phyloP scores from a whole-genome alignment of 2,888 invertebrate species.

The Rhogogaster chlorosoma region DNA sequence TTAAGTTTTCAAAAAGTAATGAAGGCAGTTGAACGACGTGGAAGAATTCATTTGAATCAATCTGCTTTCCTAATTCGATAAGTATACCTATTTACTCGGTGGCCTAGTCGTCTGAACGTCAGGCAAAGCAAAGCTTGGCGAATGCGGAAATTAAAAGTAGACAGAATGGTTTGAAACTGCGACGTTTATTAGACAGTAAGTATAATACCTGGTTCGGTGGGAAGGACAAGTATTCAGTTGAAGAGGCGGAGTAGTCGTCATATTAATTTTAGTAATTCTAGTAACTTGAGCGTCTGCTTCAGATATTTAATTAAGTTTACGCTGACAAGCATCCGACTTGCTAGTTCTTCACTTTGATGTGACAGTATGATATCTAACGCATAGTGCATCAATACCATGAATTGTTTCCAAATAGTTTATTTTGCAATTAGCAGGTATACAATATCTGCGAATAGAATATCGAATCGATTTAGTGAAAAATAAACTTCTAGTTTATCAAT shows the following conservation, averaged over 20 bases:
- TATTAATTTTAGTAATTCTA: slow-evolving; percentile 77
- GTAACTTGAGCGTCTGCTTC: slow-evolving; percentile 77
- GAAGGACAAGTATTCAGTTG: slow-evolving; percentile 62
- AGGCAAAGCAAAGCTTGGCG: not conserved
- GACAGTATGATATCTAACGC: not conserved
- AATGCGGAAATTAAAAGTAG: slow-evolving; percentile 35
- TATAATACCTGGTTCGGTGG: slow-evolving; percentile 72
- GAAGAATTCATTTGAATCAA: not conserved
- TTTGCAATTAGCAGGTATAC: not conserved
- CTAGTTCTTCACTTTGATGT: not conserved
- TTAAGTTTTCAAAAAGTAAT: not conserved
- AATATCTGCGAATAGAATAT: not conserved
- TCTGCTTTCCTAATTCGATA: slow-evolving; percentile 10
- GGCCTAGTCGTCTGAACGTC: not conserved
- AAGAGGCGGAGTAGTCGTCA: slow-evolving; percentile 71
- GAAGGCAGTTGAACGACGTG: not conserved
- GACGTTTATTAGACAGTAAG: slow-evolving; percentile 78
- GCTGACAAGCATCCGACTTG: slow-evolving; percentile 72
- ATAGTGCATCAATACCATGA: slow-evolving; percentile 2
- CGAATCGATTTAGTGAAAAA: not conserved
- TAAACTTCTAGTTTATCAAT: not conserved
- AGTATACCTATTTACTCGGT: not conserved
- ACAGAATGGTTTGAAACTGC: slow-evolving; percentile 53
- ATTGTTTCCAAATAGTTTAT: not conserved
- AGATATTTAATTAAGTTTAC: slow-evolving; percentile 78